phyloP scores from a whole-genome alignment of 2,888 invertebrate genomes.

The Sepioteuthis lessoniana region DNA sequence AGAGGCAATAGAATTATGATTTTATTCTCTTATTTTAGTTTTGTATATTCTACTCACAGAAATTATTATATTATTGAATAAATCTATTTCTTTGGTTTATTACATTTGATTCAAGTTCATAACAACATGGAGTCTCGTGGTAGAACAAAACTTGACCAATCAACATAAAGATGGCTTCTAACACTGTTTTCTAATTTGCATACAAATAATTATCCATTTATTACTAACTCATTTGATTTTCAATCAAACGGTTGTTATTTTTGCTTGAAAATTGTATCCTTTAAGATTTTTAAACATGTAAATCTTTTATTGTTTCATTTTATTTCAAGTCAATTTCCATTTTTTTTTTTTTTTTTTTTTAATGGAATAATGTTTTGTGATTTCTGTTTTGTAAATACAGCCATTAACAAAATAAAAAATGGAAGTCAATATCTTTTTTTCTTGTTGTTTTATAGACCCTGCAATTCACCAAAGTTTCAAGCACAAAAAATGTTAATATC shows the following conservation, averaged over 20 bases:
- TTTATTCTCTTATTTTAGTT: not conserved
- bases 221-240: not conserved
- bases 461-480: not conserved
- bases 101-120: not conserved
- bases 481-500: no score
- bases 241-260: not conserved
- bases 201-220: not conserved
- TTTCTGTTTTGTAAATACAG: not conserved
- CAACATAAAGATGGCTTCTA: no score
- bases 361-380: not conserved
- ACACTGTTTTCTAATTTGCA: no score
- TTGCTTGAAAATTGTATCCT: not conserved
- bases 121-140: not conserved
- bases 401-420: slow-evolving; percentile 24
- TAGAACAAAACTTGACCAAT: no score
- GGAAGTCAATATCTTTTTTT: slow-evolving; percentile 2
- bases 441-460: not conserved
- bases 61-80: not conserved
- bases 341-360: not conserved
- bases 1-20: no score
- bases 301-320: not conserved
- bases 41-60: not conserved
- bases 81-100: not conserved
- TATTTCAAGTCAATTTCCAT: not conserved
- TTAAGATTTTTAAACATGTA: not conserved